Base-by-base conservation (phyloP, 1,140 invertebrate species). In the Acyrthosiphon pisum region DNA sequence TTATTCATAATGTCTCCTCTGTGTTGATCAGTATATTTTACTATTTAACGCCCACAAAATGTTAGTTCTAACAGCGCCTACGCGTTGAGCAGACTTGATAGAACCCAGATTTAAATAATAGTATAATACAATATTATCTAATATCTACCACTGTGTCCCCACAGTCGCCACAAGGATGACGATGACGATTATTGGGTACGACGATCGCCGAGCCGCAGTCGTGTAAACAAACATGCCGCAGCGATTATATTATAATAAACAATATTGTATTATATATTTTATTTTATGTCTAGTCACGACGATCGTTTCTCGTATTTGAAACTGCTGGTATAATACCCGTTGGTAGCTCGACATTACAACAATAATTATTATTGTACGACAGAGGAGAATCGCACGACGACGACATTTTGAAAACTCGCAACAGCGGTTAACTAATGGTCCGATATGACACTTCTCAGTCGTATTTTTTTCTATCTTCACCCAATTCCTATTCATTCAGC, bases 221-320 rank as follows among this genome's bases (percentile, higher is more conserved):
- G n/a, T 76, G 60, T 76, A 76, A 76, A 76, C 60, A 76, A 76
- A 76, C 60, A n/a, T 6, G 60, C 4, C 30, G 60, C 26, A 76
- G 14, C 60, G 14, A 76, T n/a, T 30, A 14, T 18, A 76, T 76
- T 76, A 18, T 76, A 76, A n/a, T 76, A 76, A n/a, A 68, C 14
- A 60, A 14, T 68, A n/a, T 68, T n/a, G 14, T 60, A 30, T 26
- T 60, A 68, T 68, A 60, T 68, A 60, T 60, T 56, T 60, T n/a
- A 76, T 76, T 76, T 76, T 76, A n/a, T 76, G 60, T 35, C 60
- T 76, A 76, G 60, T 76, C 60, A 76, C 60, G 60, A 76, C 60
- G 30, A 76, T 76, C 56, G 56, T 60, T 68, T 68, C 60, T 68
- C 14, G 14, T 76, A 76, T 35, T n/a, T 14, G 14, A 76, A 76